Evolutionary conservation across 1,140 invertebrate genomes (phyloP), one percentile per base, ranked within the genome.

Genomic region (Dendrolimus kikuchii): DNA sequence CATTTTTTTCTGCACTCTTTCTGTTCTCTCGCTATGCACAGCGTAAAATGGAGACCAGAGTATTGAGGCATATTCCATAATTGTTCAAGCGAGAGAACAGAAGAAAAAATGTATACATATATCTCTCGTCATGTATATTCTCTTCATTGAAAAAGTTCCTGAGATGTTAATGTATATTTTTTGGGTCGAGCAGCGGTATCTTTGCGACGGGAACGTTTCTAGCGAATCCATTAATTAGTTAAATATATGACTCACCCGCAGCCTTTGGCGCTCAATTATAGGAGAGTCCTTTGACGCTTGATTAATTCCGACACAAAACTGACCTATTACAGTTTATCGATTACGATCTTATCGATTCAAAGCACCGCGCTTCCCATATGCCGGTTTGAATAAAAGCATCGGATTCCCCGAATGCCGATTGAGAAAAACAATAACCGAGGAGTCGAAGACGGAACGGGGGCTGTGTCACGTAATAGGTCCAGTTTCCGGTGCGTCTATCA

Each of bases 201-300:
- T 68, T 81, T 82, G 74, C 76, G 67, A 68, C 67, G 68, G 66
- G 77, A 78, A 81, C 62, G 62, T 70, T 72, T 71, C 81, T 81
- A 80, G 77, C 72, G 70, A 82, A 81, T 73, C 78, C 77, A 85
- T 85, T 85, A 85, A 85, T 85, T 85, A 85, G 72, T 69, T 57
- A 77, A 78, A 85, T 80, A 85, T 82, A 85, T 72, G 76, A 74
- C 62, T 61, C 62, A 59, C 66, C 72, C 72, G 66, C 66, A 69
- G 71, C 71, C 68, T 71, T 81, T 66, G 71, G 62, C 66, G 68
- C 68, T 66, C 71, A 74, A 72, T 75, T 74, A 77, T 66, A 66
- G 64, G 51, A 23, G 67, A 75, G 66, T 66, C 76, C 78, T 85
- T 85, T 82, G 79, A 82, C 71, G 79, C 73, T 77, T 81, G 79